These are phyloP conservation scores for Chionomys nivalis DNA, from an alignment of 2,113 vertebrate species.

Conservation along the genomic window DNA sequence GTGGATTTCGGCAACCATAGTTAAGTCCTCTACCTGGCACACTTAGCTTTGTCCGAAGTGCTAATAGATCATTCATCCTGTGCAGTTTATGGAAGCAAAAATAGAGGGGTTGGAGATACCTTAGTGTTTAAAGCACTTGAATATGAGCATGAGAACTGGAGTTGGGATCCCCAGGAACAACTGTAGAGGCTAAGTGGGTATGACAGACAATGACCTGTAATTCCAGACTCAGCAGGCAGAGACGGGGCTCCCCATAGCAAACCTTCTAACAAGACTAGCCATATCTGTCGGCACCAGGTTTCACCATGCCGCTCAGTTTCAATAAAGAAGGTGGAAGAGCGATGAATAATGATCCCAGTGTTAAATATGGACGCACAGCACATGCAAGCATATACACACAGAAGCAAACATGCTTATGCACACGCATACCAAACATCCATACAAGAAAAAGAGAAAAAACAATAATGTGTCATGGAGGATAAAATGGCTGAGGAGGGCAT, in stretches of 20 bases:
- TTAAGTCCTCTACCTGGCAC: conserved; percentile 43
- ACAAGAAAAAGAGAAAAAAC: not conserved
- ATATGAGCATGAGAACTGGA: not conserved
- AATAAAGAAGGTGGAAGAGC: not conserved
- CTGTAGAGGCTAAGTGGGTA: not conserved
- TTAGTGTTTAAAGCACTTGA: not conserved
- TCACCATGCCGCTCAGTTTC: not conserved
- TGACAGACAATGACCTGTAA: not conserved
- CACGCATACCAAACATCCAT: too few species aligned
- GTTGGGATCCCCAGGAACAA: too few species aligned
- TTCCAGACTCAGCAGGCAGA: not conserved
- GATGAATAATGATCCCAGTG: not conserved
- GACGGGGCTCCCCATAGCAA: not conserved
- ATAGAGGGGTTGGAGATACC: too few species aligned
- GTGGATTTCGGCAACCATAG: not conserved
- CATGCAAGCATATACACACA: not conserved
- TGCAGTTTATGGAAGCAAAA: not conserved
- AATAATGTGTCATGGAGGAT: not conserved
- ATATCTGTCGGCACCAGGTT: too few species aligned
- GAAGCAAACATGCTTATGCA: not conserved
- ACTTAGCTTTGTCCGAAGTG: not conserved
- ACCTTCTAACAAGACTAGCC: not conserved
- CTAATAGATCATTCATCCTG: not conserved
- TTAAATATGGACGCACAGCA: not conserved
- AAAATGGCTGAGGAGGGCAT: not conserved